Evolutionary conservation across 2,113 vertebrate genomes (phyloP).

Genomic region (Dicerorhinus sumatrensis): DNA sequence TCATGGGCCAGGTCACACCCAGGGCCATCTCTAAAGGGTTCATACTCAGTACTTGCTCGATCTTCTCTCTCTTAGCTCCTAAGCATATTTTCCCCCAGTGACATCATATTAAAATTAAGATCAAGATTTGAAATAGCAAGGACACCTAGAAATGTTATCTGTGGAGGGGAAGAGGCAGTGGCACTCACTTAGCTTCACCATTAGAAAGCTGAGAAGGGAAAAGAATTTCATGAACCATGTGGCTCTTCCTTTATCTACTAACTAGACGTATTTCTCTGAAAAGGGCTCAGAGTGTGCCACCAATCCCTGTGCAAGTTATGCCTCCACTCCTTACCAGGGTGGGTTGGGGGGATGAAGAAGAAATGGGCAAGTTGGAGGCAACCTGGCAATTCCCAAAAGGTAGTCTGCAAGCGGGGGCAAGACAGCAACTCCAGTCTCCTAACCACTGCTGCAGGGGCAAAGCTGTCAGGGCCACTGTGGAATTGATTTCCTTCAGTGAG

Average conservation of each 20-base stretch:
- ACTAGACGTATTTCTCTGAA: background rate
- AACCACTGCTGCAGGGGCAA: accelerated
- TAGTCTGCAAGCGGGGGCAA: background rate
- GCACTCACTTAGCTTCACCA: background rate
- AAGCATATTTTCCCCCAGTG: background rate
- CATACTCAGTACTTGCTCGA: background rate
- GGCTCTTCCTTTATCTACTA: background rate
- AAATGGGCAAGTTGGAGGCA: background rate
- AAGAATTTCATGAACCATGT: background rate
- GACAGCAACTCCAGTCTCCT: accelerated
- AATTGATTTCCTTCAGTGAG: background rate
- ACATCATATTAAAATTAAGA: background rate
- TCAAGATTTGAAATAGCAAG: background rate
- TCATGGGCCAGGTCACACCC: too few relatives aligned
- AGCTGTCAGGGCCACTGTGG: background rate
- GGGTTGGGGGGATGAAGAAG: background rate
- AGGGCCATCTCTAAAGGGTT: background rate
- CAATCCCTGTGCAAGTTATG: background rate
- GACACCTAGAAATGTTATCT: background rate
- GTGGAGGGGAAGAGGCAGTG: background rate
- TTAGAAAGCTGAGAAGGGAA: background rate
- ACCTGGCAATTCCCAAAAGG: background rate
- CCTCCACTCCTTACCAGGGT: background rate
- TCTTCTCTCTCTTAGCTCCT: background rate
- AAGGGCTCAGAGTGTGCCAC: background rate